These are phyloP conservation scores for Nyctibius grandis DNA, from an alignment of 2,797 vertebrate species.

Conservation along the genomic window DNA sequence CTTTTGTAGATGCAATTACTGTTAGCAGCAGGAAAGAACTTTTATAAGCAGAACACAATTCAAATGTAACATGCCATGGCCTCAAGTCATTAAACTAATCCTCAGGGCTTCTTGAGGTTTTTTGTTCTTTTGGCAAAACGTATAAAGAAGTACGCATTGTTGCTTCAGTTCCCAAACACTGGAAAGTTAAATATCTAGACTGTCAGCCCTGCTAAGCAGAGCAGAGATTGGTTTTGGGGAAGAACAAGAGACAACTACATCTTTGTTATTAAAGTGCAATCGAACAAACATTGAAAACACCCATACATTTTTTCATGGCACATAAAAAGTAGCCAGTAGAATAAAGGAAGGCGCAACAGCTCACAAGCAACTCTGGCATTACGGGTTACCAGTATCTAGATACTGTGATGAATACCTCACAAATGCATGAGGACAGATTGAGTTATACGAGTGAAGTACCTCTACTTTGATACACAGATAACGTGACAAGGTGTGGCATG, in stretches of 20 bases:
- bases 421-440: not conserved
- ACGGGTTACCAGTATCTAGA: not conserved
- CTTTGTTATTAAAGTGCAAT: not conserved
- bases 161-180: conserved; percentile 11
- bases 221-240: not conserved
- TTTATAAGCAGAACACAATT: conserved; percentile 42
- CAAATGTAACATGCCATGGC: conserved; percentile 40
- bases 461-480: not conserved
- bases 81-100: conserved; percentile 54
- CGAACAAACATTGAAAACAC: not conserved
- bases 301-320: not conserved
- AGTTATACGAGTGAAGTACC: not conserved
- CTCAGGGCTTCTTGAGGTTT: conserved; percentile 33
- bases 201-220: not conserved
- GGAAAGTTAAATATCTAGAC: not conserved
- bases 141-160: not conserved
- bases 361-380: not conserved
- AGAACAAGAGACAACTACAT: not conserved
- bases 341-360: not conserved
- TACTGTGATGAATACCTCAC: not conserved
- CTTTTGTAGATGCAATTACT: conserved; percentile 27
- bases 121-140: conserved; percentile 45
- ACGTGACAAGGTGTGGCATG: not conserved
- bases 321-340: not conserved
- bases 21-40: conserved; percentile 32